Conservation (phyloP, 1,140 invertebrate species). For the Micrasema longulum region DNA sequence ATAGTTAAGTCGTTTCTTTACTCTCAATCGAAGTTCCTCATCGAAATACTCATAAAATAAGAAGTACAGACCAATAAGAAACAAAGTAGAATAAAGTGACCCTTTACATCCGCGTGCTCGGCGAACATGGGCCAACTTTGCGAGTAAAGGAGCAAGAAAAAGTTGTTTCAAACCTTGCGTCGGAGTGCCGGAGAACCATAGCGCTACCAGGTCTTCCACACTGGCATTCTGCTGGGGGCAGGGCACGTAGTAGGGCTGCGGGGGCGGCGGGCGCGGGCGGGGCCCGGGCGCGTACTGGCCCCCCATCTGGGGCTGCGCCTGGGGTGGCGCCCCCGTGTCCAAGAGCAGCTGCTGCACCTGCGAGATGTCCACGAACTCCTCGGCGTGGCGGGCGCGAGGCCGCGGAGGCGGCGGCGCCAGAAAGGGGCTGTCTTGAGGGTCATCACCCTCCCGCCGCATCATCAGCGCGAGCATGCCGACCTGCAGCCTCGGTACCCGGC, state of each 20-base stretch:
- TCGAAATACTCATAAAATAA: no score
- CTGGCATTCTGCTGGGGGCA: conserved; percentile 59
- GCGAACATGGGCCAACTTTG: no score
- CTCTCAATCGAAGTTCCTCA: no score
- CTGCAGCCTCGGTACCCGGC: neutral
- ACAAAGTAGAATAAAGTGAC: no score
- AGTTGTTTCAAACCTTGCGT: conserved; percentile 53
- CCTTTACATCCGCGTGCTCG: no score
- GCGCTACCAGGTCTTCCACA: conserved; percentile 61
- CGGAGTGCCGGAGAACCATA: conserved; percentile 60
- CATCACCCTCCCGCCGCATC: conserved; percentile 53
- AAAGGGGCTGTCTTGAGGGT: conserved; percentile 47
- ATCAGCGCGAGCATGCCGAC: conserved; percentile 52
- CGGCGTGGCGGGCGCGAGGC: conserved; percentile 53
- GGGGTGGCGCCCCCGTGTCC: conserved; percentile 61
- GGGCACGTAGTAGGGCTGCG: conserved; percentile 42
- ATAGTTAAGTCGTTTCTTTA: no score
- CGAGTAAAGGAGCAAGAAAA: neutral
- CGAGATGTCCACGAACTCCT: conserved; percentile 73
- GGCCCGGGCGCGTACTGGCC: conserved; percentile 56
- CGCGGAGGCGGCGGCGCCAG: conserved; percentile 32
- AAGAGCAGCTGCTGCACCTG: conserved; percentile 72
- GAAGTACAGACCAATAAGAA: no score
- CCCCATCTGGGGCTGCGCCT: conserved; percentile 45
- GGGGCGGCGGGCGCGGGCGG: conserved; percentile 59